These are phyloP conservation scores for Orchesella flavescens DNA, from an alignment of 2,888 invertebrate genomes.

Conservation along the genomic window DNA sequence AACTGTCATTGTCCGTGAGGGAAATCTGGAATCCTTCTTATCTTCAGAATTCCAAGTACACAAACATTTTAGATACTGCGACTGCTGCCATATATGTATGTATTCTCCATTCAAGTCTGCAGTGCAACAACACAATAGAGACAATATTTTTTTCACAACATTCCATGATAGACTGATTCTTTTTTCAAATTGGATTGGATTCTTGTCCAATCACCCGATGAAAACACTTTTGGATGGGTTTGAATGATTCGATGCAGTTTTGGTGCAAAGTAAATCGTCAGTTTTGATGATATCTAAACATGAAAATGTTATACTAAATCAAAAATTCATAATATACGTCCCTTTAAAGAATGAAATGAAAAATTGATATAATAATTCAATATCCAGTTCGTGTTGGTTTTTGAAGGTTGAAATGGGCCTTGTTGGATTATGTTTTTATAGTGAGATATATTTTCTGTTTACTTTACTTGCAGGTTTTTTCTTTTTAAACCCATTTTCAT, in stretches of 20 bases:
- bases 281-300: conserved; percentile 18
- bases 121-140: neutral
- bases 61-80: neutral
- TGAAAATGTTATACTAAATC: conserved; percentile 10
- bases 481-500: too few species aligned
- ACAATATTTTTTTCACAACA: too few species aligned
- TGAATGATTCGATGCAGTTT: conserved; percentile 11
- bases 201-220: conserved; percentile 18
- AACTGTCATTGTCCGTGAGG: conserved; percentile 11
- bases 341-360: too few species aligned
- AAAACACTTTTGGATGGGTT: conserved; percentile 25
- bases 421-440: too few species aligned
- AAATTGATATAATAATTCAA: too few species aligned
- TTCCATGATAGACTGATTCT: too few species aligned
- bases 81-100: neutral
- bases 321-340: neutral
- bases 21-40: neutral
- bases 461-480: too few species aligned
- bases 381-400: too few species aligned
- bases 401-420: too few species aligned
- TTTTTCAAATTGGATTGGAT: conserved; percentile 4
- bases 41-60: too few species aligned
- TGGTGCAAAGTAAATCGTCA: conserved; percentile 7
- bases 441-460: too few species aligned
- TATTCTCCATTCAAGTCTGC: neutral